Evolutionary conservation across 2,113 vertebrate species (phyloP).

Genomic region (Myrmecobius fasciatus): DNA sequence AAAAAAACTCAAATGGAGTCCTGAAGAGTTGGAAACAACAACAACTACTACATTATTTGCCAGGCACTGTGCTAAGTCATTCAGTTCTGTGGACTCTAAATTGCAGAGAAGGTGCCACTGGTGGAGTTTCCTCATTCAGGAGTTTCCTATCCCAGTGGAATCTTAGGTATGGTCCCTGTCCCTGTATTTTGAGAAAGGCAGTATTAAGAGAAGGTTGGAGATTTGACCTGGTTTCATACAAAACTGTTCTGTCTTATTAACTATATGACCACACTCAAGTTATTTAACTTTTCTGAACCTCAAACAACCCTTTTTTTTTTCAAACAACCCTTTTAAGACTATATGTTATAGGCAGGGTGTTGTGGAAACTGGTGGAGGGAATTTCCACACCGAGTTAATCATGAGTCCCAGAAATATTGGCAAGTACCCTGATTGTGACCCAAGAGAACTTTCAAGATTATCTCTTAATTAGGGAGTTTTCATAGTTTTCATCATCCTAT

Average conservation of each 20-base stretch:
- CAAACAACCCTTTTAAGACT: not conserved
- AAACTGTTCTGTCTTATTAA: not conserved
- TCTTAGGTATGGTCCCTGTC: not conserved
- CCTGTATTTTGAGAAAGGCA: not conserved
- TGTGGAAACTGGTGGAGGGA: not conserved
- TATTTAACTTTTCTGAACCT: not conserved
- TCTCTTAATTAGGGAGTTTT: not conserved
- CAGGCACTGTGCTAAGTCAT: not conserved
- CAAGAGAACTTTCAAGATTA: not conserved
- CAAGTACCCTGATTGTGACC: not conserved
- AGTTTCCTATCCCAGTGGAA: not conserved
- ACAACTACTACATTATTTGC: not conserved
- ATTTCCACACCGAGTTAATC: not conserved
- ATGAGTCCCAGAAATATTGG: not conserved
- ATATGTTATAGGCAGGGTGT: not conserved
- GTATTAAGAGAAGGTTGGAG: not conserved
- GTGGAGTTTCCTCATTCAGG: not conserved
- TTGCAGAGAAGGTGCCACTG: not conserved
- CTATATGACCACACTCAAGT: not conserved
- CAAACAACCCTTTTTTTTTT: not conserved
- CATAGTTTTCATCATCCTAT: not conserved
- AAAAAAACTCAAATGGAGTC: not conserved
- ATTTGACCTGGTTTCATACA: not conserved
- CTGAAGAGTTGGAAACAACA: too few species aligned
- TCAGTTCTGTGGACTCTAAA: not conserved